Evolutionary conservation across 1,140 invertebrate species (phyloP), one percentile per base, ranked within the genome.

Genomic region (Musca domestica): DNA sequence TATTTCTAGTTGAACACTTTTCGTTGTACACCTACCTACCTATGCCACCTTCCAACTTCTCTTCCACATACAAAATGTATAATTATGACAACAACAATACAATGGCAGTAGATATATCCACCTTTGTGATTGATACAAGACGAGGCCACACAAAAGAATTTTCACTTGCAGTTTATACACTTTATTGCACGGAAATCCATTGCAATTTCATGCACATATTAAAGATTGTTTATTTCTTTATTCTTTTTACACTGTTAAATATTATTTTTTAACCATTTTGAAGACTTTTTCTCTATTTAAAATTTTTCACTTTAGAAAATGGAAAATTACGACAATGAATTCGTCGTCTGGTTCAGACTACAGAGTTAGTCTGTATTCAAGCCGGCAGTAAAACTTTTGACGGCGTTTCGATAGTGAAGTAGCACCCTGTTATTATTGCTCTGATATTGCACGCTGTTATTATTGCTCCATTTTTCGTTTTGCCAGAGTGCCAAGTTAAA

Each of bases 271-370:
- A 30, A 27, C 20, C 20, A 48, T 48, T 65, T 49, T 65, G 10
- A 7, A 48, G 15, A 5, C 23, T 47, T 65, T 65, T 41, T 41
- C 17, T 56, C 48, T 52, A 49, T 30, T 56, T 58, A 56, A 64
- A 64, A 65, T 46, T 47, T 64, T 66, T 27, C 51, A 23, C 63
- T 56, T 52, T 19, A 61, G 10, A 61, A 58, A 58, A 47, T 69
- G 68, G 58, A 69, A 69, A 69, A 69, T 66, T 69, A 69, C 68
- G 68, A 66, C 64, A 69, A 66, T 64, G 64, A 49, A 41, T 48
- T 34, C 64, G 64, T 65, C 64, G 68, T 69, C 64, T 66, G 64
- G 68, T 58, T 69, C 10, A 41, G 34, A 12, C 6, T 7, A 2
- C 12, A 7, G 12, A 41, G 34, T 41, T 10, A 12, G 27, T 30